Evolutionary conservation across 2,797 vertebrate species (phyloP), one percentile per base, ranked within the genome.

Genomic region (Poliocrania exsul): DNA sequence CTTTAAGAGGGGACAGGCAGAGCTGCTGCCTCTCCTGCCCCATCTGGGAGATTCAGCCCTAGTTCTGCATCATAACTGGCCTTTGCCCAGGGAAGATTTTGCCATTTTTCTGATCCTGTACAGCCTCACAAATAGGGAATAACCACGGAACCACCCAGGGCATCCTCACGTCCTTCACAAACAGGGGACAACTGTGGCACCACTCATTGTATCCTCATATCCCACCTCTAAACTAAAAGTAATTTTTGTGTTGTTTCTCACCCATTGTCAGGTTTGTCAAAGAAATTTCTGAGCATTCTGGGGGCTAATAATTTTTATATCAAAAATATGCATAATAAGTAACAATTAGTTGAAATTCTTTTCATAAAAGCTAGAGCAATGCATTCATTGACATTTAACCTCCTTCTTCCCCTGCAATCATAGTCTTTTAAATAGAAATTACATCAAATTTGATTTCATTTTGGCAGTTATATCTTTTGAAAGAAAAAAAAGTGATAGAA

Each of bases 361-460:
- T 86, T 91, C 85, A 81, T 62, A 89, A 91, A 94, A 91, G 81
- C 72, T 58, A 72, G 44, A 90, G 81, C 83, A 64, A 60, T 73
- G 72, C 90, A 81, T 88, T 89, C 38, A 66, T 75, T 96, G 92
- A 94, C 92, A 95, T 90, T 93, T 96, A 96, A 95, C 91, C 95
- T 94, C 82, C 83, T 81, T 81, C 61, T 83, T 92, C 73, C 90
- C 85, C 80, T 83, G 85, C 58, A 96, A 95, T 92, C 92, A 93
- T 90, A 81, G 65, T 56, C 56, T 91, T 93, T 93, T 79, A 95
- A 95, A 92, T 66, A 95, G 87, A 74, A 94, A 90, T 83, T 66
- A 46, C 82, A 79, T 74, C 29, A 40, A 80, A 83, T 83, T 90
- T 91, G 13, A 87, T 95, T 93, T 74, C 28, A 5, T 87, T 92